Percentiles rank a stretch among this genome's conserved stretches.
These are phyloP conservation scores for Catamblyrhynchus diadema DNA, from an alignment of 2,797 vertebrate genomes.

Conservation along the genomic window DNA sequence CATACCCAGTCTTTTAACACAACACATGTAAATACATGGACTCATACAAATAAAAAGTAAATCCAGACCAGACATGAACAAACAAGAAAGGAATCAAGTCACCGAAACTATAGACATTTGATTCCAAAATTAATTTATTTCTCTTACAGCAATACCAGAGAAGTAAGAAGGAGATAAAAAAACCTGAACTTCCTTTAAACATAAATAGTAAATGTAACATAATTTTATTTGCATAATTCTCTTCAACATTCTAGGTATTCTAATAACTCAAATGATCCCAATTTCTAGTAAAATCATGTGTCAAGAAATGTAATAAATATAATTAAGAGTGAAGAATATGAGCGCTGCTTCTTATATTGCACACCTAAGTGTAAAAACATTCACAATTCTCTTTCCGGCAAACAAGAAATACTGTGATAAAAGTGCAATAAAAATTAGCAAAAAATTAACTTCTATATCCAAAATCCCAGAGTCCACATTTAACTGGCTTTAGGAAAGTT, in stretches of 20 bases:
- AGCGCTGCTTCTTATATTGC: background rate
- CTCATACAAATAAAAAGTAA: background rate
- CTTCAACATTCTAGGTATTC: background rate
- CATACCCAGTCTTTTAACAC: fast-evolving
- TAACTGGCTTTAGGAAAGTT: background rate
- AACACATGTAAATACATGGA: background rate
- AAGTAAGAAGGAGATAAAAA: background rate
- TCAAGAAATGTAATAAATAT: background rate
- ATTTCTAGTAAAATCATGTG: background rate
- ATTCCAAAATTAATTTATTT: background rate
- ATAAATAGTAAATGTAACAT: background rate
- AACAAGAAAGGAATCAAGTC: background rate
- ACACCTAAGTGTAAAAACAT: background rate
- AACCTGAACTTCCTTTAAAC: background rate
- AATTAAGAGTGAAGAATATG: background rate
- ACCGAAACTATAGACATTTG: background rate
- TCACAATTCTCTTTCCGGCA: background rate
- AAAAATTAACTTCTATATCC: background rate
- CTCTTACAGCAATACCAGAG: background rate
- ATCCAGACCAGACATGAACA: background rate
- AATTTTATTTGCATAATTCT: background rate
- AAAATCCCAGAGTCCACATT: background rate
- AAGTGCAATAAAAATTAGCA: background rate
- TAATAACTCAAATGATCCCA: background rate
- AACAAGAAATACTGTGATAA: background rate